Conservation (phyloP, 2,113 vertebrate genomes). For the Mastomys coucha region DNA sequence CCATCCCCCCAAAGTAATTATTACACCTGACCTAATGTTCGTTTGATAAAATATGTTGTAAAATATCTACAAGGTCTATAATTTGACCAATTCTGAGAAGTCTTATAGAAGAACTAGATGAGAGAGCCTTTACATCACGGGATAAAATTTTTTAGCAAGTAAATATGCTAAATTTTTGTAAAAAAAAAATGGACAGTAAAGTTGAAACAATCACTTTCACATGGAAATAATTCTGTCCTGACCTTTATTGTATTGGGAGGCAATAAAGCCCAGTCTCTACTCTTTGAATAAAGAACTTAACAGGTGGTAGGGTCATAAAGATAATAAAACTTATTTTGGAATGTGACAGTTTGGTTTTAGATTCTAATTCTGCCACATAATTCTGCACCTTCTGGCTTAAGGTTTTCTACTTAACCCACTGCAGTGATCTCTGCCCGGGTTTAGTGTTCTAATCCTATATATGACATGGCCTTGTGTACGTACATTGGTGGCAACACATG, state of each 20-base stretch:
- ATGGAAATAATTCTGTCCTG: conserved; percentile 37
- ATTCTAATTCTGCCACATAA: background rate
- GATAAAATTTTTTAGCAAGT: background rate
- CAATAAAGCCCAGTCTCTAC: background rate
- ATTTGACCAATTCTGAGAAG: conserved; percentile 73
- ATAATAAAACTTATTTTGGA: background rate
- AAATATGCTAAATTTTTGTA: background rate
- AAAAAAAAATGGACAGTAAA: background rate
- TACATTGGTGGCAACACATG: too few relatives aligned
- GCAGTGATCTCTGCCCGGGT: background rate
- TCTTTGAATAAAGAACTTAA: background rate
- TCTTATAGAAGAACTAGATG: background rate
- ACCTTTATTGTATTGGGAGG: conserved; percentile 85
- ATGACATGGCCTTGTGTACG: too few relatives aligned
- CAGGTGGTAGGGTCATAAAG: too few relatives aligned
- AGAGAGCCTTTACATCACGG: background rate
- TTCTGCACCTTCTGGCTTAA: background rate
- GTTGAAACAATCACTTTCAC: background rate
- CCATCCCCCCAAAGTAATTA: conserved; percentile 56
- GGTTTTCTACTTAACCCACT: background rate
- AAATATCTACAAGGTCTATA: conserved; percentile 71
- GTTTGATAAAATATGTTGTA: conserved; percentile 72
- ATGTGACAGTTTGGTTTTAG: background rate
- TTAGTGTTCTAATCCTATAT: background rate
- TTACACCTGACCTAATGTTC: conserved; percentile 54